Evolutionary conservation across 2,888 invertebrate genomes (phyloP), one percentile per base, ranked within the genome.

Genomic region (Drosophila prolongata): DNA sequence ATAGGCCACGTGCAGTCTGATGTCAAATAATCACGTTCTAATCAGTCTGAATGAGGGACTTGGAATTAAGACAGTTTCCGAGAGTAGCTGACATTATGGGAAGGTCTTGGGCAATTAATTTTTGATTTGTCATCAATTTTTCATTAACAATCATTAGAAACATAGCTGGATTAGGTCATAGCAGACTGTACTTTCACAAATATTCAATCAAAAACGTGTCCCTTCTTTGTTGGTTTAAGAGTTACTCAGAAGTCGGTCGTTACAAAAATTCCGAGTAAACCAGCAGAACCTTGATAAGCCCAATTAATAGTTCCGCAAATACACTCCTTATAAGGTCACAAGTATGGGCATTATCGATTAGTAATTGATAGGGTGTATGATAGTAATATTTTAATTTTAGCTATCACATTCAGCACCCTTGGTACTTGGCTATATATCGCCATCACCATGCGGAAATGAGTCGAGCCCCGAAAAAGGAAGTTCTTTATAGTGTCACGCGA

Each of bases 391-490:
- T n/a, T 35, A 62, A 49, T 49, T 42, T 42, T 43, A 60, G 57
- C 57, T 11, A 24, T 60, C 57, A 43, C 43, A 43, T 57, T 58
- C 58, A 60, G 24, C 19, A 27, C 46, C 14, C 13, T 27, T 13
- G 14, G 37, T 34, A 46, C 46, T 19, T n/a, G 10, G 34, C 43
- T 10, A 9, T 6, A 35, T 47, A 43, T 61, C 54, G 27, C 62
- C 42, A 43, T 61, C 54, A 34, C 62, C 42, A 66, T 74, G 50
- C 81, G 81, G 79, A 84, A 87, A 80, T 84, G 69, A 80, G 81
- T 78, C 81, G 81, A 78, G 81, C 79, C 87, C 76, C 84, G 50
- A 60, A 44, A 38, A 70, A 80, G 46, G 16, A 53, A 76, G 74
- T 58, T 54, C 52, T 9, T 38, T 16, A 42, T 40, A 14, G 35